phyloP scores from a whole-genome alignment of 1,140 invertebrate genomes.

The Scylla paramamosain region DNA sequence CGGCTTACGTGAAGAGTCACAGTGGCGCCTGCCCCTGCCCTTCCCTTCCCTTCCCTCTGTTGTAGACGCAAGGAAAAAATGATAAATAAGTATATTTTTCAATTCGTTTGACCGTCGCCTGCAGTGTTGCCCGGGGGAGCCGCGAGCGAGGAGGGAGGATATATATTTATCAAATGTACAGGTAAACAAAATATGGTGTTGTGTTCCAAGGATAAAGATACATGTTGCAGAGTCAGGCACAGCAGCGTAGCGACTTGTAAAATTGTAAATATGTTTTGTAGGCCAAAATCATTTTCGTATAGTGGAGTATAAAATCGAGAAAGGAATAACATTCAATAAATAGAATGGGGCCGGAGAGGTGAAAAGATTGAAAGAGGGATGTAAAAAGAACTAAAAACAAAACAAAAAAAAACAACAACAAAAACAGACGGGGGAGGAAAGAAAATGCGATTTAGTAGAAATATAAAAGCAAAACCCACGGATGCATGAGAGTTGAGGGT shows the following conservation, averaged over 20 bases:
- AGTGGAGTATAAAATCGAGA: slow-evolving; percentile 13
- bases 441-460: slow-evolving; percentile 26
- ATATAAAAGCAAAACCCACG: not conserved
- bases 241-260: not conserved
- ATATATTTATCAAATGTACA: slow-evolving; percentile 16
- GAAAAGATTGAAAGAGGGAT: slow-evolving; percentile 33
- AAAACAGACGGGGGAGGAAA: slow-evolving; percentile 22
- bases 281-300: not conserved
- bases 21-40: not conserved
- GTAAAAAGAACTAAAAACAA: not conserved
- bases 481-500: not conserved
- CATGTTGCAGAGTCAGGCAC: not conserved
- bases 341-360: slow-evolving; percentile 17
- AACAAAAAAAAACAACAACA: not conserved
- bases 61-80: slow-evolving; percentile 6
- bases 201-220: slow-evolving; percentile 5
- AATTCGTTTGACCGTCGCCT: not conserved
- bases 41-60: not conserved
- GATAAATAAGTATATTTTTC: slow-evolving; percentile 44
- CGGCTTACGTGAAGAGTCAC: not conserved
- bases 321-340: slow-evolving; percentile 6
- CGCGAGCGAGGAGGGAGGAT: not conserved
- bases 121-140: slow-evolving; percentile 2
- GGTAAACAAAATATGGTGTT: slow-evolving; percentile 24
- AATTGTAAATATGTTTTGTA: not conserved